Conservation (phyloP, 2,888 invertebrate species). For the Hirtodrosophila histrioides region DNA sequence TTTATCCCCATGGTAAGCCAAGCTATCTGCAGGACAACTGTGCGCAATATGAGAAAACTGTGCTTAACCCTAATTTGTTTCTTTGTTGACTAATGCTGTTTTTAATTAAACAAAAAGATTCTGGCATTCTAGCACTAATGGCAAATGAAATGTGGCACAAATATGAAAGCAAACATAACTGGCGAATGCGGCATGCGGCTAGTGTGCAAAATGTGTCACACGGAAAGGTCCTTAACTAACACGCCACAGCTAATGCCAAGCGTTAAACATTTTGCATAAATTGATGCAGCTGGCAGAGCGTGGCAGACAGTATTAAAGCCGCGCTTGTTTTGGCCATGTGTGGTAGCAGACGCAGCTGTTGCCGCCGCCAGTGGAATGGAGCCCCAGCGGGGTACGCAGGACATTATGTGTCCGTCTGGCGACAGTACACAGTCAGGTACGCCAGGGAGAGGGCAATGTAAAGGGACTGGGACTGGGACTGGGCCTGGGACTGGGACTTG, state of each 20-base stretch:
- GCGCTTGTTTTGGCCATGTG: constrained; percentile 11
- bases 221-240: constrained; percentile 17
- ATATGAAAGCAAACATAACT: constrained; percentile 9
- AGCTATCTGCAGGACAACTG: too few relatives aligned
- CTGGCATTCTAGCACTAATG: too few relatives aligned
- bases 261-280: constrained; percentile 12
- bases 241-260: constrained; percentile 17
- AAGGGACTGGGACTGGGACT: background rate
- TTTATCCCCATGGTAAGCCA: too few relatives aligned
- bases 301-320: constrained; percentile 17
- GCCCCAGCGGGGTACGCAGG: constrained; percentile 38
- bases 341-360: constrained; percentile 33
- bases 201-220: constrained; percentile 6
- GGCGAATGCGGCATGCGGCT: constrained; percentile 4
- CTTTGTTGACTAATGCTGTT: too few relatives aligned
- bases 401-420: constrained; percentile 54
- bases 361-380: constrained; percentile 17
- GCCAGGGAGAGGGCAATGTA: background rate
- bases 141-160: constrained; percentile 29
- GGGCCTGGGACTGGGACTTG: too few relatives aligned
- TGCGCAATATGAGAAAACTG: background rate
- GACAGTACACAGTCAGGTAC: constrained; percentile 51
- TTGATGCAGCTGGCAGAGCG: constrained; percentile 6
- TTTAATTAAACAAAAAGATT: background rate
- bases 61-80: background rate